Conservation (phyloP, 2,888 invertebrate genomes). For the Smittia aterrima region DNA sequence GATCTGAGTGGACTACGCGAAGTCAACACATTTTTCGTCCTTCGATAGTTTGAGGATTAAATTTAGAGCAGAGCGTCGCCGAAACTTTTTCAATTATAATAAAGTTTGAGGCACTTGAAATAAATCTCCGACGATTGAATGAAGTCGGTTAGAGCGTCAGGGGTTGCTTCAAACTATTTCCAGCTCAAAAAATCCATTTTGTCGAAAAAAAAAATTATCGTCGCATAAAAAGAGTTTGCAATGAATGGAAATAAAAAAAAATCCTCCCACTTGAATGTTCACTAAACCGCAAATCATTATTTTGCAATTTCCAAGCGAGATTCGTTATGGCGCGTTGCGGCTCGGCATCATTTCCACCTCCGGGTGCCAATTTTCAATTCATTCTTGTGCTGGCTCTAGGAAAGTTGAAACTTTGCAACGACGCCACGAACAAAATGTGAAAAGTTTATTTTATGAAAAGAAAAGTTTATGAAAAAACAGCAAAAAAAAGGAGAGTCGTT, state of each 20-base stretch:
- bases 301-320: neutral
- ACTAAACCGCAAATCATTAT: constrained; percentile 40
- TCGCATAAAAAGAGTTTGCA: neutral
- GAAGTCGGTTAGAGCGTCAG: neutral
- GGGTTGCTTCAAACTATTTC: constrained; percentile 13
- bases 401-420: constrained; percentile 6
- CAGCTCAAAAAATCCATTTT: neutral
- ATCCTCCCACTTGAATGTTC: constrained; percentile 34
- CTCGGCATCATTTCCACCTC: too few species aligned
- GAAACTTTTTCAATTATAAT: too few species aligned
- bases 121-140: too few species aligned
- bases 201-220: neutral
- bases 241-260: constrained; percentile 24
- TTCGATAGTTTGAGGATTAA: neutral
- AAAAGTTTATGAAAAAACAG: neutral
- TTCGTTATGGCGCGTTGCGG: neutral
- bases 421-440: neutral
- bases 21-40: neutral
- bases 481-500: neutral
- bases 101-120: too few species aligned
- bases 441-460: neutral
- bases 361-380: too few species aligned
- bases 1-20: neutral
- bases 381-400: neutral
- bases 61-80: too few species aligned